These are phyloP conservation scores for Pemphredon lugubris DNA, from an alignment of 2,888 invertebrate genomes.

Conservation along the genomic window DNA sequence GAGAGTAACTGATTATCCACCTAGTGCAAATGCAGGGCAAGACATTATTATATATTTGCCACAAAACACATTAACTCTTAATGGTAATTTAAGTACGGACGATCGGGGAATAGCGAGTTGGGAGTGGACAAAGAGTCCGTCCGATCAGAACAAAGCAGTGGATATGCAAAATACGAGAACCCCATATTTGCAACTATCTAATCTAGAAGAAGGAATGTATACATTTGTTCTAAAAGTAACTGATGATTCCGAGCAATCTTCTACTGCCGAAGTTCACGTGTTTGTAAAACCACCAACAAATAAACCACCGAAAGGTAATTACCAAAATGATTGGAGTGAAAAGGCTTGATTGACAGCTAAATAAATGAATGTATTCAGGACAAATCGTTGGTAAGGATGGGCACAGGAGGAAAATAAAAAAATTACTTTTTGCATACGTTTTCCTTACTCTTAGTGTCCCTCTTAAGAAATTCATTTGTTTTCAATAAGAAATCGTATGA, in stretches of 20 bases:
- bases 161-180: conserved; percentile 98
- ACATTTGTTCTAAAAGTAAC: conserved; percentile 96
- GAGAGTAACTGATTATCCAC: conserved; percentile 96
- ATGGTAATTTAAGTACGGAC: conserved; percentile 95
- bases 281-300: conserved; percentile 95
- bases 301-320: conserved; percentile 88
- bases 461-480: too few relatives aligned
- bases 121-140: conserved; percentile 97
- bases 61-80: conserved; percentile 91
- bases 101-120: conserved; percentile 96
- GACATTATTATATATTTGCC: conserved; percentile 95
- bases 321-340: conserved; percentile 61
- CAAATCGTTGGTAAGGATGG: too few relatives aligned
- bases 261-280: conserved; percentile 93
- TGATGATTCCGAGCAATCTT: conserved; percentile 94
- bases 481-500: too few relatives aligned
- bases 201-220: conserved; percentile 96
- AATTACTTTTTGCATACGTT: conserved; percentile 13
- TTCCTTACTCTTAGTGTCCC: too few relatives aligned
- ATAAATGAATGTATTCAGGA: neutral
- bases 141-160: conserved; percentile 93
- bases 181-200: conserved; percentile 92
- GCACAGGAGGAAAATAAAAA: neutral
- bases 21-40: conserved; percentile 95
- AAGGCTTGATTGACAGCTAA: neutral